Base-by-base conservation (phyloP, 2,888 invertebrate genomes). In the Scrobipalpa atriplicella region DNA sequence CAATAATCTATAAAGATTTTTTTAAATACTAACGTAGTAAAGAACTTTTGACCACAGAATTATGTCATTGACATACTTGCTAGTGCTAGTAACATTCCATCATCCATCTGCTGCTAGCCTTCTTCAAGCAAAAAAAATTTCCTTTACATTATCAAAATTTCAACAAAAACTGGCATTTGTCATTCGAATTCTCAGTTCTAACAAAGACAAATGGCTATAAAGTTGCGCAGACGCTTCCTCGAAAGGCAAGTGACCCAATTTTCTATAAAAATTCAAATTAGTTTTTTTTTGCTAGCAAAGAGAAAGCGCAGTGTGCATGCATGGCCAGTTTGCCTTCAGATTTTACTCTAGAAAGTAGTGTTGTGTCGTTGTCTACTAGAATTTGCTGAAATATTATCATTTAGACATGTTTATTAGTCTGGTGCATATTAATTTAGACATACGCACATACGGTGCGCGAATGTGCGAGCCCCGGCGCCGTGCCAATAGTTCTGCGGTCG, bases 181-280 rank as follows among this genome's bases (percentile, higher is more conserved):
- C 52, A 66, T 52, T 61, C 58, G 58, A 47, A 63, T 60, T 21
- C 13, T 41, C 56, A 66, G 36, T 54, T 38, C 62, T 11, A 54
- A 67, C 64, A 70, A 72, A 70, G 67, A 75, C 43, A 79, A 74
- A 78, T 64, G 66, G 67, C 61, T 69, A 70, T 73, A 76, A 78
- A 74, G 69, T 72, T 80, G 78, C 77, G 78, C 81, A 76, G 70
- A 69, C 74, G 73, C 69, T 89, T 89, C 90, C 75, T 75, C 84
- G 90, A 90, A 89, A 80, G 78, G 75, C 77, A 70, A 70, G 71
- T 87, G 87, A 83, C 86, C 89, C 86, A 90, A 83, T 89, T 90
- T 87, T 87, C 83, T 83, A 85, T 86, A 75, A 83, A 87, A 86
- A 92, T 92, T 91, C 86, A 92, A 92, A 92, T 90, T 77, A 88